phyloP scores from a whole-genome alignment of 2,888 invertebrate species.

The Hesperia comma region DNA sequence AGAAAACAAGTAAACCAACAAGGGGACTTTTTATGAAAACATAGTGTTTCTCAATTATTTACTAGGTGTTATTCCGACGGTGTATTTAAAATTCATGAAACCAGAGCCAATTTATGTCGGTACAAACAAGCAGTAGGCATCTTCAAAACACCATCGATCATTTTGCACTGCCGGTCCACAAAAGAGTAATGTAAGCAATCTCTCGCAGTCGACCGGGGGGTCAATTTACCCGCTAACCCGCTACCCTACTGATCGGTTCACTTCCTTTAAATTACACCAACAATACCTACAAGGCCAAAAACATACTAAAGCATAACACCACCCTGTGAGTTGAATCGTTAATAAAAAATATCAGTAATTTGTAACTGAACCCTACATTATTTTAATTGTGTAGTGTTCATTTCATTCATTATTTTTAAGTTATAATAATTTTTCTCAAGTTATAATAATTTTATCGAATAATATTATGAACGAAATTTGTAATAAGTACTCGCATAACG shows the following conservation, averaged over 20 bases:
- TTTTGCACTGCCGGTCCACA: slow-evolving; percentile 1
- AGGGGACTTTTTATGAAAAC: neutral
- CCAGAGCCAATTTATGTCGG: neutral
- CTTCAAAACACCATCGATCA: slow-evolving; percentile 12
- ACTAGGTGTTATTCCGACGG: no score
- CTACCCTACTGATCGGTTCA: slow-evolving; percentile 6
- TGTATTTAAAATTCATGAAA: no score
- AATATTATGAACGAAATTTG: no score
- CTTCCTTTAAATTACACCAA: slow-evolving; percentile 5
- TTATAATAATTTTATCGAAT: no score
- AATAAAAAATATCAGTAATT: no score
- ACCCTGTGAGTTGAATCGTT: no score
- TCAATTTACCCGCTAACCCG: slow-evolving; percentile 14
- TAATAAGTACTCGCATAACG: no score
- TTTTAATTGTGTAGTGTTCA: no score
- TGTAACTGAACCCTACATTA: no score
- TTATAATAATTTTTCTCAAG: no score
- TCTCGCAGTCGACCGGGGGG: neutral
- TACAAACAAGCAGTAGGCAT: slow-evolving; percentile 4
- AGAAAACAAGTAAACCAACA: neutral
- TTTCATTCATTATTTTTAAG: no score
- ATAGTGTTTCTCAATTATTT: no score
- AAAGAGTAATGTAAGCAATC: slow-evolving; percentile 22
- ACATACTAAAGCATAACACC: neutral
- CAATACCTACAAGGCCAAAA: neutral